Percentiles rank a stretch among this genome's conserved stretches.
Evolutionary conservation across 2,888 invertebrate species (phyloP).

Genomic region (Neocrepidodera transversa): DNA sequence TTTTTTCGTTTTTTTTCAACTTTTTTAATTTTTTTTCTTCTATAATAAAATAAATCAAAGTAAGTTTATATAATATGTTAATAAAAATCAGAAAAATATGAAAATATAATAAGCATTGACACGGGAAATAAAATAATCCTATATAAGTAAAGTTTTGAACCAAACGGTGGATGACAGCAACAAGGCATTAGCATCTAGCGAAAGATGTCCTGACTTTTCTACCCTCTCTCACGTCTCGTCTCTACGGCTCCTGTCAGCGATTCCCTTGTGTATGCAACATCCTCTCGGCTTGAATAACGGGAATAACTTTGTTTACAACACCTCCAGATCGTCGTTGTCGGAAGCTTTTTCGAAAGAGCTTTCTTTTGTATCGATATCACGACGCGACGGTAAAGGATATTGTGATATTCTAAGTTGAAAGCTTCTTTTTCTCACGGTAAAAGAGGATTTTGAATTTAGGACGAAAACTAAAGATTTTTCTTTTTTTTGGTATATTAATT

Average conservation of each 20-base stretch:
- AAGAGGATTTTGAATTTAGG: background rate
- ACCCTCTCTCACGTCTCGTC: background rate
- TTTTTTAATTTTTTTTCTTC: too few relatives aligned
- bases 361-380: constrained; percentile 33
- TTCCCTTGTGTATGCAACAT: constrained; percentile 44
- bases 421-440: constrained; percentile 17
- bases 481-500: too few relatives aligned
- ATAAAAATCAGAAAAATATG: too few relatives aligned
- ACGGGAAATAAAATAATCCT: constrained; percentile 9
- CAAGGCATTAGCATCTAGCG: constrained; percentile 48
- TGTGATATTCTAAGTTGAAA: constrained; percentile 14
- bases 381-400: constrained; percentile 27
- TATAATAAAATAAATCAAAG: too few relatives aligned
- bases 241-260: constrained; percentile 44
- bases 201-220: constrained; percentile 52
- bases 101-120: background rate
- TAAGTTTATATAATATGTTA: too few relatives aligned
- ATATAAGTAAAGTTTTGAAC: constrained; percentile 23
- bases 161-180: constrained; percentile 21
- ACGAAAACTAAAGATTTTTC: too few relatives aligned
- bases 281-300: constrained; percentile 56
- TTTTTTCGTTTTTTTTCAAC: too few relatives aligned
- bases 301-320: constrained; percentile 56
- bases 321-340: constrained; percentile 45
- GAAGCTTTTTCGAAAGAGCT: constrained; percentile 39